Base-by-base conservation (phyloP, 2,888 invertebrate genomes). In the Bellardia pandia region DNA sequence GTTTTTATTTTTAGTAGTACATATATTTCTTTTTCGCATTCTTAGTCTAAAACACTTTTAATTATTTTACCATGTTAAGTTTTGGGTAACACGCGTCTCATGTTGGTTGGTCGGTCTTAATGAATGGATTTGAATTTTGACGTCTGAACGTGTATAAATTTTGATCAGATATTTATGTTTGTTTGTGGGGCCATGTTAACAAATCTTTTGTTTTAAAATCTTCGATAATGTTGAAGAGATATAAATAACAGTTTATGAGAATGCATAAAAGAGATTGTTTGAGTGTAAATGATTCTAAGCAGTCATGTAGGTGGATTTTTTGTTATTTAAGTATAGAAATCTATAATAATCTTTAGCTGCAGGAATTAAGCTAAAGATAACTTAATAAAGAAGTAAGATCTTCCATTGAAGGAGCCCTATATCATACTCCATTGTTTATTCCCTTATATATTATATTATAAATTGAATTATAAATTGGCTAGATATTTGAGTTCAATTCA, bases 71-170 rank as follows among this genome's bases (percentile, higher is more conserved):
- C 37, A 33, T 62, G 42, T 66, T 40, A 40, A 51, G 16, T 5
- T 14, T 23, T 33, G 42, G 13, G 9, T 33, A 64, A 58, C 58
- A 60, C 48, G 51, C 58, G 48, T 14, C 56, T 56, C 45, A 40
- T 60, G 30, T 51, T 58, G 37, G 37, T 37, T 37, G 23, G 23
- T 53, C 16, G 11, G n/a, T 51, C 40, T 76, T 60, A 60, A 75
- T 82, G n/a, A 68, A 69, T 75, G 51, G 60, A 64, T 76, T 69
- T 60, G 16, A 48, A 45, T 68, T 62, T 58, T 75, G 66, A 81
- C 75, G 11, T 68, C 45, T 48, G 7, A 48, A 58, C 75, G 58
- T 60, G 48, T 66, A 48, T 66, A 48, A 53, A 30, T 80, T 68
- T 77, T 77, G 23, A 72, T 42, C 51, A 62, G 40, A 51, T 66